Conservation (phyloP, 2,113 vertebrate genomes). For the Ictidomys tridecemlineatus region DNA sequence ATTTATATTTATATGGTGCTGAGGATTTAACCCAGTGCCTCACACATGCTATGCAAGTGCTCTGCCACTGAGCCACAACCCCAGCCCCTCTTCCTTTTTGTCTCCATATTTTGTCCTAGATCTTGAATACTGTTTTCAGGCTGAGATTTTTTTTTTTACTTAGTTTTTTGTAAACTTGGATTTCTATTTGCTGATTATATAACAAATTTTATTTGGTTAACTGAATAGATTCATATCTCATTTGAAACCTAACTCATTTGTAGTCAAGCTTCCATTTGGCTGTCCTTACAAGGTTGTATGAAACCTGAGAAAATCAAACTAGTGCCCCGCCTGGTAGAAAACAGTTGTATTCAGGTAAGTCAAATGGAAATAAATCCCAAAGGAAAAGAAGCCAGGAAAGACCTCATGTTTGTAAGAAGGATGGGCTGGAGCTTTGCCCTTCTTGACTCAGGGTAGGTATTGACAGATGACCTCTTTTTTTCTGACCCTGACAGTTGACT, state of each 20-base stretch:
- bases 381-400: not conserved
- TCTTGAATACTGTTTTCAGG: constrained; percentile 62
- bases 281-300: not conserved
- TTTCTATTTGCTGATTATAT: constrained; percentile 66
- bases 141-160: no score
- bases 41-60: no score
- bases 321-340: not conserved
- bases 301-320: constrained; percentile 32
- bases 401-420: not conserved
- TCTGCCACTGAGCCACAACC: no score
- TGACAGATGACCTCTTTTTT: constrained; percentile 33
- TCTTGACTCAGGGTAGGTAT: not conserved
- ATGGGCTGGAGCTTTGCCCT: not conserved
- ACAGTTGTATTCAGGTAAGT: not conserved
- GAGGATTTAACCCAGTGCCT: no score
- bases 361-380: constrained; percentile 1
- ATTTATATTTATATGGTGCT: no score
- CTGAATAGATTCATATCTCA: constrained; percentile 45
- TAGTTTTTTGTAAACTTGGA: constrained; percentile 44
- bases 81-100: not conserved
- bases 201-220: constrained; percentile 56
- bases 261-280: not conserved
- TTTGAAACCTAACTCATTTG: constrained; percentile 46
- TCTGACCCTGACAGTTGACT: not conserved
- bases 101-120: constrained; percentile 46